A percentile compares a stretch with the other conserved stretches of the same genome.
phyloP scores from a whole-genome alignment of 1,140 invertebrate species.

The Pseudomyrmex sp. region DNA sequence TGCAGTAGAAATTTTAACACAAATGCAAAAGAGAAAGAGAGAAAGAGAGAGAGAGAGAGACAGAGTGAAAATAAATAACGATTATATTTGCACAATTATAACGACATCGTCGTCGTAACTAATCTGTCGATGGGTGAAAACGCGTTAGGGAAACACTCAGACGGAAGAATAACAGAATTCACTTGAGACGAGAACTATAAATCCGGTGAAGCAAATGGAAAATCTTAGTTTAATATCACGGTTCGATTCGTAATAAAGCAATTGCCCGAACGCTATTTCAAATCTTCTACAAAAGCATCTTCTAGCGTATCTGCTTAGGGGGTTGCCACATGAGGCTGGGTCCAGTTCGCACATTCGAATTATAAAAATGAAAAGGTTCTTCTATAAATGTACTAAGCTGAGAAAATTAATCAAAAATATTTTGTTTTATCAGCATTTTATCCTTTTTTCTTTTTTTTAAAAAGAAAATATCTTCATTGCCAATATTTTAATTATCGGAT shows the following conservation, averaged over 20 bases:
- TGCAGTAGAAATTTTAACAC: conserved; percentile 40
- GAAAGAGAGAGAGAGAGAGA: no score
- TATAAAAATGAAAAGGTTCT: conserved; percentile 2
- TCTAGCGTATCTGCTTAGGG: not conserved
- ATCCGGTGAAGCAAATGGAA: conserved; percentile 5
- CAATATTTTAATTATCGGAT: no score
- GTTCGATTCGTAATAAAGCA: conserved; percentile 4
- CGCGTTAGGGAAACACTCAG: conserved; percentile 27
- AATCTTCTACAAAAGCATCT: conserved; percentile 6
- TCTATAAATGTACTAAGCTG: not conserved
- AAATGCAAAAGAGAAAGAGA: not conserved
- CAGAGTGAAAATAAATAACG: not conserved
- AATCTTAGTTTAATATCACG: conserved; percentile 51
- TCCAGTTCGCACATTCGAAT: not conserved
- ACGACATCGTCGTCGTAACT: not conserved
- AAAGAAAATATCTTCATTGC: no score
- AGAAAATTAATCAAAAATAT: not conserved
- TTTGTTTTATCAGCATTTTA: not conserved
- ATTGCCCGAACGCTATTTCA: not conserved
- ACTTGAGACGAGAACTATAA: not conserved
- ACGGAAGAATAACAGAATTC: conserved; percentile 3
- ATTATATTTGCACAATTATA: conserved; percentile 33
- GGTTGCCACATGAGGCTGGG: not conserved
- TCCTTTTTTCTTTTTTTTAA: not conserved
- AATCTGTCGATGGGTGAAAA: conserved; percentile 1